Conservation (phyloP, 2,888 invertebrate genomes). For the Heliconius sara region DNA sequence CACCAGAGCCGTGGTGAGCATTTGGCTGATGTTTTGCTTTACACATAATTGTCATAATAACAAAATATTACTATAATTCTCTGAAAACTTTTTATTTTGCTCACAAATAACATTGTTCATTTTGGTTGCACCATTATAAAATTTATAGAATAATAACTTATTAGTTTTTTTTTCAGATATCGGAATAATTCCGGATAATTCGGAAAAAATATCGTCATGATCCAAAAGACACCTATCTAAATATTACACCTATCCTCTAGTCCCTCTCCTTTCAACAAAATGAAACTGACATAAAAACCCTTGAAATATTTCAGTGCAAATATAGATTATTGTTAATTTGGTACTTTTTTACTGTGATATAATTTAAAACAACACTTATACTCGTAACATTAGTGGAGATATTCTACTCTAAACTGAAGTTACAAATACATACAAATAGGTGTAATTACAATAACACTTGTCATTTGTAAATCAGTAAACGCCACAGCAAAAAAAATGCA, state of each 20-base stretch:
- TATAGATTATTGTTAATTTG: neutral
- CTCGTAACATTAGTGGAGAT: neutral
- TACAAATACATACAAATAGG: too few relatives aligned
- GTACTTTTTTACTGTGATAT: neutral
- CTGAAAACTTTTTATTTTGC: neutral
- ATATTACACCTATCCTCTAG: neutral
- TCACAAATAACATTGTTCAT: neutral
- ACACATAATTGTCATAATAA: conserved; percentile 5
- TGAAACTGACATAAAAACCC: neutral
- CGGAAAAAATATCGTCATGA: neutral
- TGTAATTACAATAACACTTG: too few relatives aligned
- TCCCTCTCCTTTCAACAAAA: conserved; percentile 2
- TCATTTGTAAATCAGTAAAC: too few relatives aligned
- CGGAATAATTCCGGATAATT: too few relatives aligned
- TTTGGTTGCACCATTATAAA: too few relatives aligned
- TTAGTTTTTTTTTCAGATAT: neutral
- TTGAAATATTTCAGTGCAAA: neutral
- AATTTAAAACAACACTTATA: neutral
- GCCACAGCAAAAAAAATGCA: too few relatives aligned
- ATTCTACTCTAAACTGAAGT: too few relatives aligned
- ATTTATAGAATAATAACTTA: neutral
- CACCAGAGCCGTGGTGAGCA: conserved; percentile 37
- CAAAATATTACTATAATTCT: neutral
- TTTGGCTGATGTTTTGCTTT: conserved; percentile 43
- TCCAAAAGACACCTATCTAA: neutral